Evolutionary conservation across 2,797 vertebrate species (phyloP).

Genomic region (Falco naumanni): DNA sequence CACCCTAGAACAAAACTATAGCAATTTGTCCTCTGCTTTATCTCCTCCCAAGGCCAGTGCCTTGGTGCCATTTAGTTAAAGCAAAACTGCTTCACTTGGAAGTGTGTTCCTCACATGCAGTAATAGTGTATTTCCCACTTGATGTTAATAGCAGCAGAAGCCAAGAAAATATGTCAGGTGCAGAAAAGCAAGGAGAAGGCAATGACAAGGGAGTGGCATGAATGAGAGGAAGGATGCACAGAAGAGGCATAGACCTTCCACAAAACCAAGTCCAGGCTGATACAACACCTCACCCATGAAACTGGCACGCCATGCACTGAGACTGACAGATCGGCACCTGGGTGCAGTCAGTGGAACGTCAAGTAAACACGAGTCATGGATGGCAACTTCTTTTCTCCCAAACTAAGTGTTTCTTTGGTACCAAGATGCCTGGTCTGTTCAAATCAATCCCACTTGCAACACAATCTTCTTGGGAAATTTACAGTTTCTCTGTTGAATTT

Average conservation of each 20-base stretch:
- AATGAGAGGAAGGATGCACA: background rate
- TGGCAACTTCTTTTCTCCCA: background rate
- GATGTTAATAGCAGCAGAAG: background rate
- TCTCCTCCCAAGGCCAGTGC: background rate
- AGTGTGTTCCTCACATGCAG: background rate
- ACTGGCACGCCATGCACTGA: rapidly evolving
- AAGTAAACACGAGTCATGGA: background rate
- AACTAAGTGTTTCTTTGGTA: background rate
- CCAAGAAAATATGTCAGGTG: background rate
- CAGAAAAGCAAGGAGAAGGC: background rate
- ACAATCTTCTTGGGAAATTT: background rate
- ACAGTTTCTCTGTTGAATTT: background rate
- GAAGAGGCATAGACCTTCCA: background rate
- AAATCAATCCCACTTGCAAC: background rate
- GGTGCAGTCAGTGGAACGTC: rapidly evolving
- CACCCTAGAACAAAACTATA: background rate
- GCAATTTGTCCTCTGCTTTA: background rate
- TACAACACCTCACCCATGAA: background rate
- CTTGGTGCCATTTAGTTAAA: background rate
- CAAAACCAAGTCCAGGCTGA: rapidly evolving
- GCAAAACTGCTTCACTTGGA: background rate
- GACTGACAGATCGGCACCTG: background rate
- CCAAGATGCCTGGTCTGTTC: background rate
- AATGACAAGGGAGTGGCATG: background rate
- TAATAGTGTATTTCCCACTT: background rate